Conservation (phyloP, 2,888 invertebrate species). For the Sinopyrophorus schimmeli region DNA sequence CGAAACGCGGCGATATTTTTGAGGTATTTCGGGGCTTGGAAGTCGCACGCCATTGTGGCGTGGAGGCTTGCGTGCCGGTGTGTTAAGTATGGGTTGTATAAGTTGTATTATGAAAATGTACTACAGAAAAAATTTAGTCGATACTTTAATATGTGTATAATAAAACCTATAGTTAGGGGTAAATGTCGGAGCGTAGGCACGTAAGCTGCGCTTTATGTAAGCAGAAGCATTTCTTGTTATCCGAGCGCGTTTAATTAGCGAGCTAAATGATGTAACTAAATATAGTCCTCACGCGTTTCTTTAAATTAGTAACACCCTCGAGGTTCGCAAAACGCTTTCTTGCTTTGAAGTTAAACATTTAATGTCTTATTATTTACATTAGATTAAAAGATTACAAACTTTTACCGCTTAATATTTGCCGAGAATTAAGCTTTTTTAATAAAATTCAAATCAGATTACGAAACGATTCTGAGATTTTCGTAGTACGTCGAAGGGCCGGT, state of each 20-base stretch:
- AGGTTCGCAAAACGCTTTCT: conserved; percentile 6
- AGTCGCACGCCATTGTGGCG: conserved; percentile 25
- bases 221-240: neutral
- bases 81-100: conserved; percentile 24
- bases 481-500: no score
- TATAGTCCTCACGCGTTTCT: conserved; percentile 17
- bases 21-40: conserved; percentile 18
- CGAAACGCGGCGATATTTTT: conserved; percentile 30
- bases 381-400: conserved; percentile 6
- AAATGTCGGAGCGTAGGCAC: neutral
- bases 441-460: no score
- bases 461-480: no score
- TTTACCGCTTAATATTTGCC: no score
- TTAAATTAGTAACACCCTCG: conserved; percentile 20
- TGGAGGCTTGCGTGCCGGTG: conserved; percentile 23
- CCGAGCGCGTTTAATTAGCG: conserved; percentile 12
- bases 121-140: conserved; percentile 19
- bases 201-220: neutral
- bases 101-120: conserved; percentile 22
- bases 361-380: neutral
- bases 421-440: no score
- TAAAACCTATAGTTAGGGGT: conserved; percentile 8
- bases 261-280: conserved; percentile 9
- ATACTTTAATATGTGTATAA: conserved; percentile 16
- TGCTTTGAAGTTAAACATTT: conserved; percentile 7